phyloP scores from a whole-genome alignment of 2,888 invertebrate species.

The Caenorhabditis sulstoni region DNA sequence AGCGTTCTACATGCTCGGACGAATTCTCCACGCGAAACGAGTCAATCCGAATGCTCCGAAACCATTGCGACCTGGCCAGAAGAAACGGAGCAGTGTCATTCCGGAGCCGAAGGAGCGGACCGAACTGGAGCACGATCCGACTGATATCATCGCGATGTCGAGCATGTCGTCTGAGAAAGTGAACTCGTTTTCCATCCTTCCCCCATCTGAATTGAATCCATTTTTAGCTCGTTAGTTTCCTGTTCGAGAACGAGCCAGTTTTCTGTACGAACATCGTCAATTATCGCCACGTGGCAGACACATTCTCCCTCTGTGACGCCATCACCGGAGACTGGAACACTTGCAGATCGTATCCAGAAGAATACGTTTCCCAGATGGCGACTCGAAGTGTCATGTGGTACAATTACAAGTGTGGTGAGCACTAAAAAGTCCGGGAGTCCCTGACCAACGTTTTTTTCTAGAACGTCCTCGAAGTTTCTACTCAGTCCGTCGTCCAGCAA shows the following conservation, averaged over 20 bases:
- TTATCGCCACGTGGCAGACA: conserved; percentile 36
- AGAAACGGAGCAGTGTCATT: conserved; percentile 6
- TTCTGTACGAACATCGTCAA: conserved; percentile 35
- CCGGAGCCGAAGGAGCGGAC: conserved; percentile 30
- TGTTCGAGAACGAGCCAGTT: conserved; percentile 43
- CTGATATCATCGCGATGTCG: conserved; percentile 54
- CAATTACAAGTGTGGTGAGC: conserved; percentile 38
- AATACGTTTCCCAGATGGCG: conserved; percentile 37
- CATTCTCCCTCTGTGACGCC: conserved; percentile 33
- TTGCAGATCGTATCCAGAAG: conserved; percentile 8
- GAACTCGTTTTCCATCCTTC: not conserved
- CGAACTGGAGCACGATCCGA: conserved; percentile 46
- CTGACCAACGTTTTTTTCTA: conserved; percentile 3
- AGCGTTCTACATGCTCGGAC: conserved; percentile 55
- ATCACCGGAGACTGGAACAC: conserved; percentile 22
- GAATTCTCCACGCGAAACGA: conserved; percentile 54
- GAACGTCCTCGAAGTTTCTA: conserved; percentile 13
- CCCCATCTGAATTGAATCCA: not conserved
- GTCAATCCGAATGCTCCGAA: conserved; percentile 34
- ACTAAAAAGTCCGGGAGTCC: conserved; percentile 1
- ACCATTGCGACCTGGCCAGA: not conserved
- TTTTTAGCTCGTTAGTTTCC: conserved; percentile 36
- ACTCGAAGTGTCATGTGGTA: conserved; percentile 49
- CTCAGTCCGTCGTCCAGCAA: conserved; percentile 11
- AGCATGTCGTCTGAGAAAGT: conserved; percentile 43